A percentile compares a stretch with the other conserved stretches of the same genome.
These are phyloP conservation scores for Chironomus riparius DNA, from an alignment of 2,888 invertebrate species.

Conservation along the genomic window DNA sequence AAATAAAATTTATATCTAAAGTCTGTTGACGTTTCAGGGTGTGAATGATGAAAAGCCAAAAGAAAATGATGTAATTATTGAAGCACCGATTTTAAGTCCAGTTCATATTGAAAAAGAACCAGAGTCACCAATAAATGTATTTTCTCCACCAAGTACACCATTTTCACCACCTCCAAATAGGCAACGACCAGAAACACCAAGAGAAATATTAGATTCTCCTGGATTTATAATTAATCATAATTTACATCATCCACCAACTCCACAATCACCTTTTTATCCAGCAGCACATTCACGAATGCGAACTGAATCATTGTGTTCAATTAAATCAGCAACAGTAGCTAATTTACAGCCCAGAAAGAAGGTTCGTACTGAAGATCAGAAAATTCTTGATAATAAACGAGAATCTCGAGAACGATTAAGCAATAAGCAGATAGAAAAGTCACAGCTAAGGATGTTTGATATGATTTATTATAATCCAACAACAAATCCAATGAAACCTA, in stretches of 20 bases:
- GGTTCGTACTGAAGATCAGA: conserved; percentile 43
- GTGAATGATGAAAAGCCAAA: background rate
- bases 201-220: conserved; percentile 1
- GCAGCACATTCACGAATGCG: conserved; percentile 35
- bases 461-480: conserved; percentile 84
- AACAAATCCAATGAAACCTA: conserved; percentile 60
- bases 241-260: background rate
- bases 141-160: background rate
- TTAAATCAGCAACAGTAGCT: conserved; percentile 33
- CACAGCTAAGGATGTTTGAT: conserved; percentile 79
- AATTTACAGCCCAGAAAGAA: conserved; percentile 19
- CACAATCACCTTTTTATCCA: conserved; percentile 9
- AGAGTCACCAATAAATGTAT: background rate
- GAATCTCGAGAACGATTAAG: conserved; percentile 47
- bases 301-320: conserved; percentile 41
- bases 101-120: too few species aligned
- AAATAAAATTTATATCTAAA: too few species aligned
- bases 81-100: background rate
- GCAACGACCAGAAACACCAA: background rate
- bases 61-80: background rate
- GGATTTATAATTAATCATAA: conserved; percentile 6
- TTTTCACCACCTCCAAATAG: background rate
- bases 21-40: background rate
- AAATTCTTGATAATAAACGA: conserved; percentile 47
- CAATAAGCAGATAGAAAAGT: conserved; percentile 50